phyloP scores from a whole-genome alignment of 2,888 invertebrate genomes.

The Doris montereyensis region DNA sequence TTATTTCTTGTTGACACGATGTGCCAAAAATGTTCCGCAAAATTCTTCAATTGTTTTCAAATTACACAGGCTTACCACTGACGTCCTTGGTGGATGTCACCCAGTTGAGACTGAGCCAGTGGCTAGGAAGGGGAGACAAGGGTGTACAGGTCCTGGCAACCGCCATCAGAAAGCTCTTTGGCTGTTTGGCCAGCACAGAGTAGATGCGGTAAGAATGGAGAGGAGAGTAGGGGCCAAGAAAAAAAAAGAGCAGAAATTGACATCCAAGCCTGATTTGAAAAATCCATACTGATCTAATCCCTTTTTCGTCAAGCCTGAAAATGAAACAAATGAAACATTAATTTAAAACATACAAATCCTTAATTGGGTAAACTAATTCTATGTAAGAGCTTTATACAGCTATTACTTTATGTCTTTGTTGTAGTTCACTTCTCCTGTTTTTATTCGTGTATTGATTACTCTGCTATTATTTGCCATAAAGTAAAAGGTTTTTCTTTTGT shows the following conservation, averaged over 20 bases:
- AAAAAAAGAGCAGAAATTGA: slow-evolving; percentile 57
- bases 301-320: slow-evolving; percentile 55
- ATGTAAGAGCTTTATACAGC: too few species aligned
- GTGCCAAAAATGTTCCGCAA: too few species aligned
- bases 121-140: slow-evolving; percentile 54
- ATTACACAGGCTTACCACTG: slow-evolving; percentile 52
- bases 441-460: too few species aligned
- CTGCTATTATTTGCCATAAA: too few species aligned
- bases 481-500: too few species aligned
- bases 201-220: slow-evolving; percentile 55
- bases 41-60: too few species aligned
- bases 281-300: slow-evolving; percentile 62
- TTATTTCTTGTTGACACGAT: too few species aligned
- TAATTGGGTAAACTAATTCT: too few species aligned
- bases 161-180: slow-evolving; percentile 57
- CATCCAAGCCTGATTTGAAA: slow-evolving; percentile 59
- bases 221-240: slow-evolving; percentile 60
- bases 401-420: too few species aligned
- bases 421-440: too few species aligned
- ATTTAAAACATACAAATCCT: too few species aligned
- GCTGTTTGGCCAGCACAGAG: slow-evolving; percentile 56
- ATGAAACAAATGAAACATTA: too few species aligned
- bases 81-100: slow-evolving; percentile 58
- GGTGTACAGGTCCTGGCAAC: slow-evolving; percentile 56
- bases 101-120: slow-evolving; percentile 65